Conservation (phyloP, 1,140 invertebrate species). For the Drosophila santomea region DNA sequence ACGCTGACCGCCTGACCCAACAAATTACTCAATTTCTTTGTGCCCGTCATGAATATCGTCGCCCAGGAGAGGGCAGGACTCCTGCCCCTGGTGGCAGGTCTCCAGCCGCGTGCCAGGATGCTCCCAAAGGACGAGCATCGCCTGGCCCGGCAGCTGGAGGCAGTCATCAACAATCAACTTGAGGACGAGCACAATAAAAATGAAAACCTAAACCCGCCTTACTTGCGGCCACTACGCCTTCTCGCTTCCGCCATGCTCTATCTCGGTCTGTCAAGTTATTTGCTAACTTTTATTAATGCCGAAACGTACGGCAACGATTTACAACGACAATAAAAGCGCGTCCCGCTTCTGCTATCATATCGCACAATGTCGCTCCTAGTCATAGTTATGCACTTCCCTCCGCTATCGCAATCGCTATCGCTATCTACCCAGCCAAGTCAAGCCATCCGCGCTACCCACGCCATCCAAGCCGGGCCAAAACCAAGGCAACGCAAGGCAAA, state of each 20-base stretch:
- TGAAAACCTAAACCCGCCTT: conserved; percentile 72
- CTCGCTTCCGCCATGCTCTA: conserved; percentile 19
- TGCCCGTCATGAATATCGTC: conserved; percentile 62
- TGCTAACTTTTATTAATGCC: conserved; percentile 84
- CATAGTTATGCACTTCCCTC: conserved; percentile 72
- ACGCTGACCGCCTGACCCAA: conserved; percentile 79
- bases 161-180: conserved; percentile 82
- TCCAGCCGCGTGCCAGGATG: conserved; percentile 1
- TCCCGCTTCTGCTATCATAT: conserved; percentile 73
- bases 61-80: background rate
- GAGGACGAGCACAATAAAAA: conserved; percentile 83
- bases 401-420: conserved; percentile 50
- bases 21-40: conserved; percentile 83
- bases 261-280: conserved; percentile 75
- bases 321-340: conserved; percentile 81
- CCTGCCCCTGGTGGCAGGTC: conserved; percentile 20
- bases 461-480: conserved; percentile 12
- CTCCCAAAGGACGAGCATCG: conserved; percentile 35
- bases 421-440: conserved; percentile 61
- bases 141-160: conserved; percentile 37
- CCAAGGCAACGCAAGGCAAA: conserved; percentile 30
- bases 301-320: conserved; percentile 83
- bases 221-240: conserved; percentile 33
- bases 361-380: conserved; percentile 80
- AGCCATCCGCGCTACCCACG: background rate